A percentile compares a stretch with the other conserved stretches of the same genome.
phyloP scores from a whole-genome alignment of 1,140 invertebrate species.

The Leptinotarsa defecta region DNA sequence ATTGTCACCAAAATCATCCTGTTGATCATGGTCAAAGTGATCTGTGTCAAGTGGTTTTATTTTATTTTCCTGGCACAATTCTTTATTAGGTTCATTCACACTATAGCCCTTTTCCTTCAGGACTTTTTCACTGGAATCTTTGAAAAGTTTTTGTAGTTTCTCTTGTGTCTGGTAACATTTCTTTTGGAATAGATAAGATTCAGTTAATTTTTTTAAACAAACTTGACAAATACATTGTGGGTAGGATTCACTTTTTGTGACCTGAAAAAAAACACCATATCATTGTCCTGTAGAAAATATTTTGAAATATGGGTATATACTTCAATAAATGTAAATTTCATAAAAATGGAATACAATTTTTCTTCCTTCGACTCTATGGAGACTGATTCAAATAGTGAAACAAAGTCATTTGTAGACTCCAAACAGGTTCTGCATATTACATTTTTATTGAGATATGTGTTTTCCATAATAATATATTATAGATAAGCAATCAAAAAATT shows the following conservation, averaged over 20 bases:
- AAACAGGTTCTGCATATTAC: not conserved
- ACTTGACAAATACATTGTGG: not conserved
- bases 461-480: too few species aligned
- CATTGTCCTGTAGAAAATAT: not conserved
- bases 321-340: not conserved
- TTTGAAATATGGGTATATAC: not conserved
- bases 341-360: not conserved
- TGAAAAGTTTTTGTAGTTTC: not conserved
- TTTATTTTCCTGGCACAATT: too few species aligned
- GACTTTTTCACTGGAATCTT: not conserved
- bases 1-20: too few species aligned
- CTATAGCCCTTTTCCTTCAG: not conserved
- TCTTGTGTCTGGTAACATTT: slow-evolving; percentile 1
- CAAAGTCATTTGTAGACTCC: not conserved
- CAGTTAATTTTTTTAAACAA: not conserved
- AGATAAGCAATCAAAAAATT: too few species aligned
- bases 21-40: too few species aligned
- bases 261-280: not conserved
- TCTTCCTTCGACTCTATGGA: not conserved
- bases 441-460: too few species aligned
- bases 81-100: too few species aligned
- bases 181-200: not conserved
- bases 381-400: not conserved
- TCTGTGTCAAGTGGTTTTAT: too few species aligned
- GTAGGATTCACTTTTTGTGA: not conserved